Evolutionary conservation across 1,140 invertebrate genomes (phyloP), one percentile per base, ranked within the genome.

Genomic region (Musca domestica): DNA sequence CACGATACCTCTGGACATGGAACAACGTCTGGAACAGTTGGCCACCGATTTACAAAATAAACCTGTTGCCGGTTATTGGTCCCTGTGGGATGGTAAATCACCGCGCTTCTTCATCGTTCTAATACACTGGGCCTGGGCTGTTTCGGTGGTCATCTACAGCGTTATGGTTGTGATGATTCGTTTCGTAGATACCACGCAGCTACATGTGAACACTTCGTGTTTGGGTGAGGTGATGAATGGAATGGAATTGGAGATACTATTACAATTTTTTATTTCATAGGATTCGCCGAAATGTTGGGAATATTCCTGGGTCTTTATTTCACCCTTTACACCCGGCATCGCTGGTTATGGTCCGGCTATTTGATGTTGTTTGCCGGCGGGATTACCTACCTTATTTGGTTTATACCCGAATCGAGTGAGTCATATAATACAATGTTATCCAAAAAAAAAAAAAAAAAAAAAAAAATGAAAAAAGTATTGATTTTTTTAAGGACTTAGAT

Each of bases 151-250:
- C 0, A 61, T 81, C 3, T 83, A 83, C 17, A 83, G 82, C 61
- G 80, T 82, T 2, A 80, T 77, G 14, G 67, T 83, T 47, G 69
- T 83, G 2, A 82, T 83, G 74, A 83, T 83, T 22, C 73, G 82
- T 46, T 75, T 75, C 14, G 69, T 83, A 67, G 82, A 82, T 0
- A 67, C 74, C 22, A 69, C 74, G 9, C 76, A 83, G 66, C 72
- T 83, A 5, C 80, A 80, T 46, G 71, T 77, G 6, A 83, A 81
- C 64, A 83, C 82, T 0, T 80, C 77, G 0, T 76, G 80, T 25
- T n/a, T 83, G 69, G 82, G 75, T 71, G 64, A 47, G 64, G 34
- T 47, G 34, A 2, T 10, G 34, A 41, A 41, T 2, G 34, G 34
- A 41, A 41, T 2, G 34, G n/a, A 54, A 51, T 64, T 17, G 5